Evolutionary conservation across 2,113 vertebrate genomes (phyloP), one percentile per base, ranked within the genome.

Genomic region (Pampusana beccarii): DNA sequence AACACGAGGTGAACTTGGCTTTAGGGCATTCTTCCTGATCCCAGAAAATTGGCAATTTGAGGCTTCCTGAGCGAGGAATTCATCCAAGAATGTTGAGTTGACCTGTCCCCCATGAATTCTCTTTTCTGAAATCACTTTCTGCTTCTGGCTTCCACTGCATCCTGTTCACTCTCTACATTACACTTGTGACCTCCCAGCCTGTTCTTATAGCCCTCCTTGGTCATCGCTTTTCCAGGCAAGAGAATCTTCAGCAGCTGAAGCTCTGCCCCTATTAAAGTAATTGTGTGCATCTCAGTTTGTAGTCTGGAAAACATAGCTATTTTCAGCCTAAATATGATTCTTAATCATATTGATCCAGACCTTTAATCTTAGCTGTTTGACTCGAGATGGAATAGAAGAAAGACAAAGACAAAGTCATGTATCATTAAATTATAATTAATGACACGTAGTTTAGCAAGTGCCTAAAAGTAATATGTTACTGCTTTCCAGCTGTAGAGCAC

Each of bases 141-240:
- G 8, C 61, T 86, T 51, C 84, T 96, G 95, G 92, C 95, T 95
- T 91, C 66, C 34, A 5, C 77, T 81, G 73, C 89, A 89, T 97
- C 91, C 95, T 95, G 95, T 92, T 89, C 77, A 17, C 33, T 93
- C 69, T 88, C 91, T 71, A 12, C 77, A 60, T 74, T 86, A 84
- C 61, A 25, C 48, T 88, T 56, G 51, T 93, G 91, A 90, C 94
- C 83, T 91, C 91, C 42, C 34, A 91, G 96, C 36, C 42, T 86
- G 62, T 50, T 73, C 82, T 62, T 60, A 7, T 1, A 93, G 67
- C 54, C 40, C 38, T 91, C 48, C 53, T 71, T 0, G 0, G 34
- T 64, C 77, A 13, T 64, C 2, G 7, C 77, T 92, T 92, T 96
- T 93, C 86, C 88, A 88, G 91, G 57, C 92, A 44, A 78, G 60